Evolutionary conservation across 1,140 invertebrate species (phyloP), one percentile per base, ranked within the genome.

Genomic region (Diachasmimorpha longicaudata): DNA sequence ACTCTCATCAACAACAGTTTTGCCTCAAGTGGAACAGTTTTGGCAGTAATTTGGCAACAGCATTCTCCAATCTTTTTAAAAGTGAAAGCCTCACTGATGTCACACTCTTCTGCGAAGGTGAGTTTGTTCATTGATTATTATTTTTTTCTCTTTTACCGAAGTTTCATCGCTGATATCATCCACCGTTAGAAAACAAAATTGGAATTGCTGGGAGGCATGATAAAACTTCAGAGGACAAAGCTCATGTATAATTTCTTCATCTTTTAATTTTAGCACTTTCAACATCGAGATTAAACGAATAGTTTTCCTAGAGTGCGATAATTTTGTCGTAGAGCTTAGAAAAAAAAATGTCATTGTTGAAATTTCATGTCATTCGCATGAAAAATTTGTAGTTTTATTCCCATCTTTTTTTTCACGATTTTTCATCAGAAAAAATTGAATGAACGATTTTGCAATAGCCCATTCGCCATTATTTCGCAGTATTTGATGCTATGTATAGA

Each of bases 21-120:
- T 96, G 95, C 91, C 91, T 96, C 81, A 96, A 96, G 91, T 96
- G 95, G 95, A 96, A 95, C 91, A 96, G 94, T 91, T 96, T 95
- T 89, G 95, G 95, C 85, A 95, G 93, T 83, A 96, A 96, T 90
- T 90, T 96, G 87, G 94, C 95, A 79, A 95, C 94, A 81, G 94
- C 94, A 81, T 96, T 96, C 90, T 95, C 94, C 82, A 95, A 95
- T 89, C 91, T 96, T 83, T 96, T 95, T 91, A 95, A 96, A 91
- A 95, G 94, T 84, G 95, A 96, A 91, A 95, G 94, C 88, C 91
- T 96, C 81, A 94, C 95, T 81, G 95, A 96, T 91, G 95, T 96
- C 85, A 96, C 94, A 83, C 89, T 96, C 79, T 96, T 95, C 89
- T 96, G 95, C 91, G 95, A 96, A 93, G 95, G 95, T 96, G 89